Evolutionary conservation across 2,888 invertebrate species (phyloP).

Genomic region (Panzeria rudis): DNA sequence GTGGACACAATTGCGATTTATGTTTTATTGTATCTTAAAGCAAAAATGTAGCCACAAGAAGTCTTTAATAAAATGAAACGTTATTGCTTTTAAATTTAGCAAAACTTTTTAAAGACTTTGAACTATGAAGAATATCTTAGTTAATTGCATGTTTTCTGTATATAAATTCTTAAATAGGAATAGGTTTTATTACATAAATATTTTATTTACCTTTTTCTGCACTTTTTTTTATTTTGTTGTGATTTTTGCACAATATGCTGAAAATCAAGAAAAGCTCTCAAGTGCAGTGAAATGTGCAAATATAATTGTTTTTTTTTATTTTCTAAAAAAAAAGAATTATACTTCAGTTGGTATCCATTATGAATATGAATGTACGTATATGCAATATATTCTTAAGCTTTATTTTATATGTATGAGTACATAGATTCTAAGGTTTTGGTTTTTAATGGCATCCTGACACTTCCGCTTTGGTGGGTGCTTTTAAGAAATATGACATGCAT

Average conservation of each 20-base stretch:
- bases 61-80: too few relatives aligned
- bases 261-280: constrained; percentile 60
- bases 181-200: constrained; percentile 22
- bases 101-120: background rate
- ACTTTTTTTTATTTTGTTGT: background rate
- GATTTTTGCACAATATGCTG: background rate
- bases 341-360: constrained; percentile 11
- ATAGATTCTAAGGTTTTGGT: constrained; percentile 53
- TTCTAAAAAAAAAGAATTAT: background rate
- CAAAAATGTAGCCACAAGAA: background rate
- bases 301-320: constrained; percentile 60
- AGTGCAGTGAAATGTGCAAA: constrained; percentile 72
- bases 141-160: background rate
- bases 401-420: constrained; percentile 41
- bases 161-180: background rate
- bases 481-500: constrained; percentile 70
- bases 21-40: background rate
- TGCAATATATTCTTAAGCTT: constrained; percentile 22
- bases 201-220: constrained; percentile 12
- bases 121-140: background rate
- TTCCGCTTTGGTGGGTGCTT: constrained; percentile 70
- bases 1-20: background rate
- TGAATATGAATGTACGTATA: background rate
- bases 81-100: background rate
- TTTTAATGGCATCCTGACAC: constrained; percentile 72